Evolutionary conservation across 2,113 vertebrate genomes (phyloP).

Genomic region (Labeo rohita): DNA sequence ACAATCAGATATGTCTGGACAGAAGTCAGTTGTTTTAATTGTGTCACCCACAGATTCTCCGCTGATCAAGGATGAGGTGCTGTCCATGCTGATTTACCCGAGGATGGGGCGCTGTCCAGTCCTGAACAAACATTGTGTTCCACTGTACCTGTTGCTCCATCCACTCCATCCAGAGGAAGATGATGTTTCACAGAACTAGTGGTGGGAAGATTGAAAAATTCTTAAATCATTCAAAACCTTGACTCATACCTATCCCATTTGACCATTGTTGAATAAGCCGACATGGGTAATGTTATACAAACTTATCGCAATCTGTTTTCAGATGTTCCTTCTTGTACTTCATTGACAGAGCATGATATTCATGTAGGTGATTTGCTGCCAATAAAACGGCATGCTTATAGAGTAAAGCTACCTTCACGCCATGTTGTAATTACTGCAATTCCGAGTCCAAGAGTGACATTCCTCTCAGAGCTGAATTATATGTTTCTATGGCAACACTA

Average conservation of each 20-base stretch:
- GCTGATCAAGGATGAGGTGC: not conserved
- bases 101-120: not conserved
- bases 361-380: not conserved
- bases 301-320: too few species aligned
- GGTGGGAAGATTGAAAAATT: not conserved
- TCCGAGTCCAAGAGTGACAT: too few species aligned
- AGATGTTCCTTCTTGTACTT: not conserved
- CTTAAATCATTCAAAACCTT: not conserved
- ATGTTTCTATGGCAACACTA: too few species aligned
- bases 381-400: conserved; percentile 22
- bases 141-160: not conserved
- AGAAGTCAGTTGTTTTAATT: not conserved
- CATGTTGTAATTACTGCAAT: too few species aligned
- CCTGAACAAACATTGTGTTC: too few species aligned
- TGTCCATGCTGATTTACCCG: conserved; percentile 5
- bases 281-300: not conserved
- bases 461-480: too few species aligned
- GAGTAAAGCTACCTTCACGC: too few species aligned
- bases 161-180: not conserved
- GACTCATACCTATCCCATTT: not conserved
- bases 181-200: not conserved
- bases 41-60: not conserved
- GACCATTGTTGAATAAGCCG: not conserved
- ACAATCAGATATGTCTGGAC: not conserved
- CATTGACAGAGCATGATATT: not conserved